A percentile compares a stretch with the other conserved stretches of the same genome.
These are phyloP conservation scores for Miichthys miiuy DNA, from an alignment of 2,797 vertebrate species.

Conservation along the genomic window DNA sequence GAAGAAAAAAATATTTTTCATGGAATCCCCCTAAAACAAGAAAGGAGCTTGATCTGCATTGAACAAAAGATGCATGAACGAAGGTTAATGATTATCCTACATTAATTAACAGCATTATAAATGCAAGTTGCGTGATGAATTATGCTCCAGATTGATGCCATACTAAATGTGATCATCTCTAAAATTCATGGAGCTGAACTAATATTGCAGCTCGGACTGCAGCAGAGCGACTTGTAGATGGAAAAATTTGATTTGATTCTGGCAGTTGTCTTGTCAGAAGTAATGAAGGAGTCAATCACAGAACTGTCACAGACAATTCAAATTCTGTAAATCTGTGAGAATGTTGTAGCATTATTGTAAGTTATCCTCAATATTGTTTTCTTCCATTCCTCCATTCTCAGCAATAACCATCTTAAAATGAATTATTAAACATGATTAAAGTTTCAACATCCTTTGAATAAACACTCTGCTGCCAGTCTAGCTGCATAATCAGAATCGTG, in stretches of 20 bases:
- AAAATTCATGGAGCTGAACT: slow-evolving; percentile 9
- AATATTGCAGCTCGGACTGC: background rate
- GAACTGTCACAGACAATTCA: background rate
- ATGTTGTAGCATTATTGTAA: background rate
- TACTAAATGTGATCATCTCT: background rate
- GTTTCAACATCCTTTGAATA: slow-evolving; percentile 25
- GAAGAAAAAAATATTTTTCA: background rate
- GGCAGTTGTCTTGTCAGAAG: background rate
- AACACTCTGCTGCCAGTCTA: background rate
- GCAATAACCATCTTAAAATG: slow-evolving; percentile 1
- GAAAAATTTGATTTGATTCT: background rate
- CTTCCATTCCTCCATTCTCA: slow-evolving; percentile 8
- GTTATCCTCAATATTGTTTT: slow-evolving; percentile 1
- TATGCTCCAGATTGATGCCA: background rate
- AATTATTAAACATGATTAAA: slow-evolving; percentile 49
- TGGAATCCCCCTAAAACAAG: background rate
- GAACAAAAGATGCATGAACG: slow-evolving; percentile 4
- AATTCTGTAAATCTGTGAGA: background rate
- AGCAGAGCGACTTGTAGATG: slow-evolving; percentile 4
- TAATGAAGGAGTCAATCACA: slow-evolving; percentile 10
- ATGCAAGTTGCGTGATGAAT: background rate
- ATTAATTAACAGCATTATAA: background rate
- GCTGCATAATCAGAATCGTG: slow-evolving; percentile 24
- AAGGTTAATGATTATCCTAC: background rate
- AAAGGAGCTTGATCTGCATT: slow-evolving; percentile 1